Conservation (phyloP, 23 tunicate species). For the Ciona savignyi region DNA sequence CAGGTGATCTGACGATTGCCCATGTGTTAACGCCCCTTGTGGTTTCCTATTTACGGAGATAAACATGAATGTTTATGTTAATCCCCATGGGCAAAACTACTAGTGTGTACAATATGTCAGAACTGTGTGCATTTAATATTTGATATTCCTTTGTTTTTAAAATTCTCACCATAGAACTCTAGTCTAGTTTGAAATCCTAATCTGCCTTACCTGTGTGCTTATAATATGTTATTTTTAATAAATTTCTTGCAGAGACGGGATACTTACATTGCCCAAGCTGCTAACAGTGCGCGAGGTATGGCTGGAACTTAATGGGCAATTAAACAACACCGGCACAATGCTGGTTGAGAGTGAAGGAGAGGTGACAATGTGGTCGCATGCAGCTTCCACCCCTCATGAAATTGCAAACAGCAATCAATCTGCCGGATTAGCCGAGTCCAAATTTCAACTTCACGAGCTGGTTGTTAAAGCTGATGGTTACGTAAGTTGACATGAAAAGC, state of each 20-base stretch:
- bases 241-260: slow-evolving; percentile 11
- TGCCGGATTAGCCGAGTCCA: slow-evolving; percentile 1
- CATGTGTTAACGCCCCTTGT: too few relatives aligned
- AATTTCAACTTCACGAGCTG: slow-evolving; percentile 15
- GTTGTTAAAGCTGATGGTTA: slow-evolving; percentile 24
- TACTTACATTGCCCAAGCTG: slow-evolving; percentile 11
- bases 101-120: too few relatives aligned
- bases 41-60: too few relatives aligned
- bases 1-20: too few relatives aligned
- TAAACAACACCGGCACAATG: slow-evolving; percentile 14
- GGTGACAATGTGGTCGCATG: slow-evolving; percentile 29
- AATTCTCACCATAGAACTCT: too few relatives aligned
- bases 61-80: too few relatives aligned
- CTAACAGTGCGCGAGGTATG: slow-evolving; percentile 18
- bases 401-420: slow-evolving; percentile 1
- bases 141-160: too few relatives aligned
- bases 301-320: slow-evolving; percentile 14
- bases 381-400: slow-evolving; percentile 13
- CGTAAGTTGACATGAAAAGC: slow-evolving; percentile 5
- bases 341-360: slow-evolving; percentile 25
- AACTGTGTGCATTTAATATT: too few relatives aligned
- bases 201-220: too few relatives aligned
- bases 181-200: too few relatives aligned
- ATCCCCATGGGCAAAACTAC: too few relatives aligned
- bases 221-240: too few relatives aligned